Conservation (phyloP, 2,888 invertebrate species). For the Prosopocoilus inquinatus region DNA sequence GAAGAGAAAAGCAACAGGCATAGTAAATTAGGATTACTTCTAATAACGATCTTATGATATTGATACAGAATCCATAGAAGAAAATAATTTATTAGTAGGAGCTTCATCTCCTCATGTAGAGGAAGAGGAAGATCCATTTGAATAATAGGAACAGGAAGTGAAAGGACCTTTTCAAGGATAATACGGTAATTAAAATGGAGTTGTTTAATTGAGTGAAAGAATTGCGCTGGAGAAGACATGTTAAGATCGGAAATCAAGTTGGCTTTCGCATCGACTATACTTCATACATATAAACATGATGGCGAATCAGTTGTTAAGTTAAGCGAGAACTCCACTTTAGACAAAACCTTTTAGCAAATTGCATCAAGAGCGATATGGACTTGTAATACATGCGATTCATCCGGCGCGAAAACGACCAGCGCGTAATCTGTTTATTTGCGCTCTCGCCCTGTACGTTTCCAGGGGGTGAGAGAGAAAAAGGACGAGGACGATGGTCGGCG, state of each 20-base stretch:
- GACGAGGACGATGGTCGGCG: neutral
- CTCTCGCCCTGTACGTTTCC: too few relatives aligned
- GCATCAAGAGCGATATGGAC: conserved; percentile 44
- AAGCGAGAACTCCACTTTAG: conserved; percentile 52
- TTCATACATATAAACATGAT: conserved; percentile 54
- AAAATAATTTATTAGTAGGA: too few relatives aligned
- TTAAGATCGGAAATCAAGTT: conserved; percentile 9
- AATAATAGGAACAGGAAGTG: too few relatives aligned
- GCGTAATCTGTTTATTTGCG: conserved; percentile 17
- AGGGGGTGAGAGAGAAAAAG: neutral
- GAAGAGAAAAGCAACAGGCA: neutral
- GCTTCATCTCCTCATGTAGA: too few relatives aligned
- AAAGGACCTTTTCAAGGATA: too few relatives aligned
- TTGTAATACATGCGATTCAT: conserved; percentile 47
- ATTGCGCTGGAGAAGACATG: too few relatives aligned
- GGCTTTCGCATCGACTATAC: conserved; percentile 32
- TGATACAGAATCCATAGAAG: too few relatives aligned
- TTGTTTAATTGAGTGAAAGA: too few relatives aligned
- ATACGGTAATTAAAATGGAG: too few relatives aligned
- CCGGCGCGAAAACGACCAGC: conserved; percentile 28
- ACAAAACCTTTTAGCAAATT: conserved; percentile 54
- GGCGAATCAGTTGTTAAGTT: conserved; percentile 53
- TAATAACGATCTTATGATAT: neutral
- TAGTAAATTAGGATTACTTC: neutral
- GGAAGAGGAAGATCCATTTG: too few relatives aligned